Conservation (phyloP, 2,113 vertebrate species). For the Eudyptes chrysolophus region DNA sequence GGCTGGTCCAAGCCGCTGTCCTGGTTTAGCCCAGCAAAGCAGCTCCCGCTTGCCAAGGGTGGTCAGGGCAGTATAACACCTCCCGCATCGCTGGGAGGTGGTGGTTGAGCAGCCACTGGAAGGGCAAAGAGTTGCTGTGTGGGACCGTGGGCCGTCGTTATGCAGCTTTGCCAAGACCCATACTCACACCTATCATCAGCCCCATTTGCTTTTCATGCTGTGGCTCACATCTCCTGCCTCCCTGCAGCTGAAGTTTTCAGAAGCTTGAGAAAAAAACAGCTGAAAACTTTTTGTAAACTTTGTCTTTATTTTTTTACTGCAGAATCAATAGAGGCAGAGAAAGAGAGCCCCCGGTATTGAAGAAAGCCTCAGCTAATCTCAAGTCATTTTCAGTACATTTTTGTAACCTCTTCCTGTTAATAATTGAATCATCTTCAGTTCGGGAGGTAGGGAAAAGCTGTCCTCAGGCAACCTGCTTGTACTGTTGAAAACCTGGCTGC, state of each 20-base stretch:
- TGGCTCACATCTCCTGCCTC: neutral
- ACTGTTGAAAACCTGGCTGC: neutral
- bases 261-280: neutral
- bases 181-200: neutral
- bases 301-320: neutral
- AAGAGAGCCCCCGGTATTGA: neutral
- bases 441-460: neutral
- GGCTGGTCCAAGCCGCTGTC: neutral
- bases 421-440: neutral
- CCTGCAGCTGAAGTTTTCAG: neutral
- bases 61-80: neutral
- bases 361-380: neutral
- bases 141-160: rapidly evolving
- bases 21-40: neutral
- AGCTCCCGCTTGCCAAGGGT: neutral
- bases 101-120: neutral
- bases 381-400: neutral
- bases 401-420: neutral
- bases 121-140: neutral
- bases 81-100: neutral
- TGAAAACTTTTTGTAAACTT: neutral
- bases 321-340: neutral
- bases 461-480: neutral
- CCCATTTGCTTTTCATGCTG: neutral
- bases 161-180: neutral